phyloP scores from a whole-genome alignment of 2,797 vertebrate species.

The Botia kubotai region DNA sequence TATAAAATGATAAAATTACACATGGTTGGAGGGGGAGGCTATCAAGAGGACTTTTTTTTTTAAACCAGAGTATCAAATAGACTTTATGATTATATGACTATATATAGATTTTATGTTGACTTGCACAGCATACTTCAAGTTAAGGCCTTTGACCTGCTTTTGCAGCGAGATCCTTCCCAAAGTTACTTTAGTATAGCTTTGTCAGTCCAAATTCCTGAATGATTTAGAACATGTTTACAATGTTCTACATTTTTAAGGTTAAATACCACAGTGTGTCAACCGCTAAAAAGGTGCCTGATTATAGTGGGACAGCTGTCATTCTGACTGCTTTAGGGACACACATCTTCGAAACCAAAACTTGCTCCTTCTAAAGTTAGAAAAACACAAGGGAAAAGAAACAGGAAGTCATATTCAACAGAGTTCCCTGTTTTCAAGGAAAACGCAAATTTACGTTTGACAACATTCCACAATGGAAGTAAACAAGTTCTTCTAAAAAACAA shows the following conservation, averaged over 20 bases:
- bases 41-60: not conserved
- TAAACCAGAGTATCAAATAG: too few species aligned
- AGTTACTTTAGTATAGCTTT: slow-evolving; percentile 22
- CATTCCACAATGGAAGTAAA: slow-evolving; percentile 1
- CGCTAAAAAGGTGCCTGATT: not conserved
- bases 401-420: slow-evolving; percentile 10
- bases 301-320: not conserved
- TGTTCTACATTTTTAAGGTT: not conserved
- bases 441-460: not conserved
- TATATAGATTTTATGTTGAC: not conserved
- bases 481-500: not conserved
- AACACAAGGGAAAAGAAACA: slow-evolving; percentile 1
- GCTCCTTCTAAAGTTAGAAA: not conserved
- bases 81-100: too few species aligned
- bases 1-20: slow-evolving; percentile 17
- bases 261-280: not conserved
- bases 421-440: slow-evolving; percentile 4
- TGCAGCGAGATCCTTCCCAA: slow-evolving; percentile 1
- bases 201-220: slow-evolving; percentile 8
- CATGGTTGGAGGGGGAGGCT: not conserved
- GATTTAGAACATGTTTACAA: not conserved
- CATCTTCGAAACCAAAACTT: not conserved
- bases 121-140: not conserved
- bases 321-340: not conserved
- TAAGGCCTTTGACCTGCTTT: not conserved